A percentile compares a stretch with the other conserved stretches of the same genome.
Evolutionary conservation across 2,888 invertebrate species (phyloP).

Genomic region (Tachina lurida): DNA sequence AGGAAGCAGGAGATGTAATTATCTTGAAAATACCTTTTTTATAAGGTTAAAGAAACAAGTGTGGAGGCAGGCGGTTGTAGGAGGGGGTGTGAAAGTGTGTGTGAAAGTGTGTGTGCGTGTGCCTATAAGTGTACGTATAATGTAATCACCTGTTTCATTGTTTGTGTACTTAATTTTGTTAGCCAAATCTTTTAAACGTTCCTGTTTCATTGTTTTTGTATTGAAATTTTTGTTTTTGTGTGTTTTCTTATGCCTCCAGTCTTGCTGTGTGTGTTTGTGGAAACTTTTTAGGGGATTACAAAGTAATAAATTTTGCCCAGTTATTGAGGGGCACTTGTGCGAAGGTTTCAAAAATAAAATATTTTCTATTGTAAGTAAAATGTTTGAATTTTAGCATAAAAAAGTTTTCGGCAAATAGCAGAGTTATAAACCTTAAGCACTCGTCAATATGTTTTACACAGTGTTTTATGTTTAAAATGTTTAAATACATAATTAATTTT

Average conservation of each 20-base stretch:
- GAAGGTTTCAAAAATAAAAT: neutral
- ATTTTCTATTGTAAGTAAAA: neutral
- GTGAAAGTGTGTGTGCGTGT: too few relatives aligned
- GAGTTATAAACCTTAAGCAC: neutral
- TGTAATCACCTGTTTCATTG: constrained; percentile 18
- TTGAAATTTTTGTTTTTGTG: neutral
- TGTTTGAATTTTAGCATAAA: neutral
- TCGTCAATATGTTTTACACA: neutral
- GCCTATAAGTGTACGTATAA: neutral
- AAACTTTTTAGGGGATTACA: constrained; percentile 29
- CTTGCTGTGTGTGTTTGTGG: too few relatives aligned
- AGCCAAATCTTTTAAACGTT: neutral
- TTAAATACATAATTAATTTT: too few relatives aligned
- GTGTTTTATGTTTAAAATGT: neutral
- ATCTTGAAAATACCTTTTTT: constrained; percentile 43
- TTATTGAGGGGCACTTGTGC: neutral
- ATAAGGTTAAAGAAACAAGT: constrained; percentile 37
- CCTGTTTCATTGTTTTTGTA: neutral
- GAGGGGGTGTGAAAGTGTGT: too few relatives aligned
- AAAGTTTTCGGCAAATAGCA: too few relatives aligned
- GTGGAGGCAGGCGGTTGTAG: neutral
- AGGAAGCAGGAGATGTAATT: constrained; percentile 21
- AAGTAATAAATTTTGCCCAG: constrained; percentile 8
- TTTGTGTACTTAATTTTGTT: constrained; percentile 20
- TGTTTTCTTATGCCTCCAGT: neutral